Evolutionary conservation across 2,888 invertebrate species (phyloP).

Genomic region (Helicoverpa assulta): DNA sequence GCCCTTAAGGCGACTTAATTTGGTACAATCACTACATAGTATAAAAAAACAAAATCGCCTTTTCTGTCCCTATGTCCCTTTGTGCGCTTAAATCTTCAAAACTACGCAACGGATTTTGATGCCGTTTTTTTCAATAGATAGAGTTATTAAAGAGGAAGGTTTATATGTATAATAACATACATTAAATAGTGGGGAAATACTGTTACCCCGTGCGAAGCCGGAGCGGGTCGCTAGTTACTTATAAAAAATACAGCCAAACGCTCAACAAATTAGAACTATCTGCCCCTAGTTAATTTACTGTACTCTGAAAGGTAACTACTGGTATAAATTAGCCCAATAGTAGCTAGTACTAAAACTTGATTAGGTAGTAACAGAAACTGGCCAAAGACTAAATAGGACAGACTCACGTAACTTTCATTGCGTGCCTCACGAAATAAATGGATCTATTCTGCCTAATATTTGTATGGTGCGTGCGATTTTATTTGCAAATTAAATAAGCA

Average conservation of each 20-base stretch:
- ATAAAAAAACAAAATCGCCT: no score
- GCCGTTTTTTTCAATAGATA: no score
- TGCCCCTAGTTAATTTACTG: not conserved
- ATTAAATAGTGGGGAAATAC: no score
- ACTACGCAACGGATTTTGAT: no score
- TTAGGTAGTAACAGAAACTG: conserved; percentile 31
- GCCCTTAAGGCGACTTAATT: no score
- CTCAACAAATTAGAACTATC: not conserved
- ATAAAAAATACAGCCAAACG: not conserved
- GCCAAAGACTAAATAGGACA: conserved; percentile 21
- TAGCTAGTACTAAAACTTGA: conserved; percentile 20
- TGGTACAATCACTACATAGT: no score
- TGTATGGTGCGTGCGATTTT: conserved; percentile 57
- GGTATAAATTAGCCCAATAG: conserved; percentile 2
- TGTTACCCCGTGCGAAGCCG: no score
- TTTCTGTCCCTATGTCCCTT: no score
- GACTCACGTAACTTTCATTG: conserved; percentile 49
- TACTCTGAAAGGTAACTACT: not conserved
- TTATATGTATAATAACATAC: no score
- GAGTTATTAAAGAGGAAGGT: no score
- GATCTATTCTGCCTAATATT: conserved; percentile 58
- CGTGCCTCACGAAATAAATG: conserved; percentile 69
- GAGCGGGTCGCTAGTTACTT: no score
- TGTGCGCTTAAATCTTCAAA: no score
- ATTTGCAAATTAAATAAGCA: conserved; percentile 60